phyloP scores from a whole-genome alignment of 1,140 invertebrate species.

The Tetranychus urticae region DNA sequence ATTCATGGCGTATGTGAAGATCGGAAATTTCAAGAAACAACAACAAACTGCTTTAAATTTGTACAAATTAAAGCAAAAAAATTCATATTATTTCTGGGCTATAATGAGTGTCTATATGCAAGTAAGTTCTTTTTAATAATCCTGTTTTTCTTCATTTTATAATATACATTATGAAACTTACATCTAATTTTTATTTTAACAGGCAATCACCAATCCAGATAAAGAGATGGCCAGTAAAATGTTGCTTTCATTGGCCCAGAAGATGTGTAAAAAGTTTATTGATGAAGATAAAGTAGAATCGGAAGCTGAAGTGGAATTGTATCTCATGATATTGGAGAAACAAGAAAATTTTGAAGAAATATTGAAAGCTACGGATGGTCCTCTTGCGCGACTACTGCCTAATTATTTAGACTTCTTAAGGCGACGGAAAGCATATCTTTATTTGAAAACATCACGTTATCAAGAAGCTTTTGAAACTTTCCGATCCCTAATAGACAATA shows the following conservation, averaged over 20 bases:
- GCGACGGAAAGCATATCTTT: slow-evolving; percentile 41
- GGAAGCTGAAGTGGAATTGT: slow-evolving; percentile 72
- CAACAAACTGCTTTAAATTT: slow-evolving; percentile 63
- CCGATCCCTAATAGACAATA: slow-evolving; percentile 24
- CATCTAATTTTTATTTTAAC: neutral
- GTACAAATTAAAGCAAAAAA: slow-evolving; percentile 73
- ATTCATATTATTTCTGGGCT: slow-evolving; percentile 92
- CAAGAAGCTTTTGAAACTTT: slow-evolving; percentile 35
- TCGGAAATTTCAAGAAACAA: slow-evolving; percentile 71
- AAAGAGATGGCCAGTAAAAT: slow-evolving; percentile 27
- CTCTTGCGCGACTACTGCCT: slow-evolving; percentile 27
- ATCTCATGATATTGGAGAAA: slow-evolving; percentile 66
- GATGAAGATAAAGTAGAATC: slow-evolving; percentile 68
- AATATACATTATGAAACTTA: neutral
- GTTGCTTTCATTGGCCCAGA: slow-evolving; percentile 52
- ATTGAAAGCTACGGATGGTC: slow-evolving; percentile 47
- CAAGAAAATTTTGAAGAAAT: slow-evolving; percentile 57
- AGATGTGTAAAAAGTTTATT: slow-evolving; percentile 58
- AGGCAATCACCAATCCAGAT: slow-evolving; percentile 10
- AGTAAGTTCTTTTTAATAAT: slow-evolving; percentile 23
- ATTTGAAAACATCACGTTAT: slow-evolving; percentile 46
- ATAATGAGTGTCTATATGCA: slow-evolving; percentile 88
- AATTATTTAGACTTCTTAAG: slow-evolving; percentile 23
- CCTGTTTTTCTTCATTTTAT: slow-evolving; percentile 2
- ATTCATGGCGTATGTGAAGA: slow-evolving; percentile 80